phyloP scores from a whole-genome alignment of 2,113 vertebrate genomes.

The Gnathonemus longibarbis region DNA sequence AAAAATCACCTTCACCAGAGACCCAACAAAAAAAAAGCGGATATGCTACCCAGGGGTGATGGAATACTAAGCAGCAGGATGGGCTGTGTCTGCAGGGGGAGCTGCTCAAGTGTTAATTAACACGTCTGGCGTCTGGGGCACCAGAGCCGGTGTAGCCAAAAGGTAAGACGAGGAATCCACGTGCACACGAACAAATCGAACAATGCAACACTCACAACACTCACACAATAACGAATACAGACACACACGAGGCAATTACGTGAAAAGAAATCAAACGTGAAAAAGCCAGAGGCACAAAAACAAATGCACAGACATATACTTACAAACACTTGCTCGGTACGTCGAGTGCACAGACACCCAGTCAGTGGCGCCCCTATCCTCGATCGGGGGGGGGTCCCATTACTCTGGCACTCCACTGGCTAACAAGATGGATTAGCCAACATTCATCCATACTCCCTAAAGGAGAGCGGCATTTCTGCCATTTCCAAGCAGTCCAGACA shows the following conservation, averaged over 20 bases:
- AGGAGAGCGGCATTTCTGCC: background rate
- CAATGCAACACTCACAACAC: background rate
- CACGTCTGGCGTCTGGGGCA: background rate
- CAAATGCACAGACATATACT: background rate
- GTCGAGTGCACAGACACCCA: background rate
- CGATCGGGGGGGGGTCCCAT: background rate
- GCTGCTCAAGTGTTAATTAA: background rate
- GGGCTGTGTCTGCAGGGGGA: background rate
- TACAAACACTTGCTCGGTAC: background rate
- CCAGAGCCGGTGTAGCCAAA: background rate
- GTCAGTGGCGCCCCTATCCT: background rate
- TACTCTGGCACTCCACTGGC: background rate
- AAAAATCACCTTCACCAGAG: background rate
- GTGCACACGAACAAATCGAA: background rate
- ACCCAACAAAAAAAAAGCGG: background rate
- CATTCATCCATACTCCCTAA: background rate
- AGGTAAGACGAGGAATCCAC: background rate
- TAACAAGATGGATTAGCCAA: background rate
- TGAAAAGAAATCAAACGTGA: background rate
- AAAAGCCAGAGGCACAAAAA: background rate
- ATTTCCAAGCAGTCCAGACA: background rate
- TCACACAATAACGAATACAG: background rate
- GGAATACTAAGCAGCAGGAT: background rate
- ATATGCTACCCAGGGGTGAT: background rate
- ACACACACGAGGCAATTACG: background rate